Conservation (phyloP, 2,797 vertebrate genomes). For the Onychomys torridus region DNA sequence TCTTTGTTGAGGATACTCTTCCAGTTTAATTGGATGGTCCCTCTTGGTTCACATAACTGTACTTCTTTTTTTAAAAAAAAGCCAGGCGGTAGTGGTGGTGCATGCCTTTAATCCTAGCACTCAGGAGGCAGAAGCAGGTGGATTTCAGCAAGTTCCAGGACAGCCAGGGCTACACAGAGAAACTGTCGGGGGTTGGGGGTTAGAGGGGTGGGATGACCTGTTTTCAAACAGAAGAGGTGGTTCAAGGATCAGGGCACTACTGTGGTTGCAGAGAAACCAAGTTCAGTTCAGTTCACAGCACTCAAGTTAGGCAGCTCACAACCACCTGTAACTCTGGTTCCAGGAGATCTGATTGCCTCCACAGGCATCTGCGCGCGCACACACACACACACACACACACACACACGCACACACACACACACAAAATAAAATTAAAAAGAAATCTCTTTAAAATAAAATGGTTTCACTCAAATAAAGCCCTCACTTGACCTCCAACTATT, state of each 20-base stretch:
- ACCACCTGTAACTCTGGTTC: not conserved
- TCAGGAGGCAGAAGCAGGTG: not conserved
- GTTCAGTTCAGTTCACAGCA: too few species aligned
- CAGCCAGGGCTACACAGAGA: not conserved
- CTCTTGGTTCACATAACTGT: not conserved
- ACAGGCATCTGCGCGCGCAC: too few species aligned
- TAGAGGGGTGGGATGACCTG: rapidly evolving
- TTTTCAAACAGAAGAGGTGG: not conserved
- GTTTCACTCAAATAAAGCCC: not conserved
- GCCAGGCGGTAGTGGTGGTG: not conserved
- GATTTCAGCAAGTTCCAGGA: not conserved
- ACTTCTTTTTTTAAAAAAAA: not conserved
- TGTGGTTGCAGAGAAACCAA: not conserved
- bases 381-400: not conserved
- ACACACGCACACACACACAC: not conserved
- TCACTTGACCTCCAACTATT: not conserved
- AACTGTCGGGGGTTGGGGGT: not conserved
- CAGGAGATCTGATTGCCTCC: not conserved
- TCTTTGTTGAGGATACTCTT: not conserved
- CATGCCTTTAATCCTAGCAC: not conserved
- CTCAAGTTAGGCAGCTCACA: not conserved
- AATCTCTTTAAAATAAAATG: not conserved
- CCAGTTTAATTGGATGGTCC: not conserved
- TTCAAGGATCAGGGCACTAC: not conserved
- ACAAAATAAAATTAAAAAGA: not conserved